Conservation (phyloP, 2,113 vertebrate genomes). For the Ifrita kowaldi region DNA sequence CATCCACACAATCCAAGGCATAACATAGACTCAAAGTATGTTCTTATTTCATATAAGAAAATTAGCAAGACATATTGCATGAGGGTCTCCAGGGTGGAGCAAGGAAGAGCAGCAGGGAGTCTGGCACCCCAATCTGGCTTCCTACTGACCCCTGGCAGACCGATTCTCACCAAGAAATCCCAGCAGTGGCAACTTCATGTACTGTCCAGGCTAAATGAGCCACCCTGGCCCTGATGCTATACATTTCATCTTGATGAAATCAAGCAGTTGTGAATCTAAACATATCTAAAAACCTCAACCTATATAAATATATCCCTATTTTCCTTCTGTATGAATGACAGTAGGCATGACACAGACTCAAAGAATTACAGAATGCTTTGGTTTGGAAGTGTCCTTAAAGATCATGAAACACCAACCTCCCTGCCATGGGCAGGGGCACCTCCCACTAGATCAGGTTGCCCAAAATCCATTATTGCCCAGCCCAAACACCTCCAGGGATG, state of each 20-base stretch:
- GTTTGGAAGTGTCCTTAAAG: not conserved
- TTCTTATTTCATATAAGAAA: not conserved
- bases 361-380: not conserved
- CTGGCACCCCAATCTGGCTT: not conserved
- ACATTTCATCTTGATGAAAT: not conserved
- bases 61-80: not conserved
- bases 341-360: not conserved
- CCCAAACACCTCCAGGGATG: not conserved
- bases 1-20: not conserved
- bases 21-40: not conserved
- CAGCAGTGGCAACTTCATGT: not conserved
- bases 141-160: rapidly evolving
- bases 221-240: not conserved
- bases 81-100: not conserved
- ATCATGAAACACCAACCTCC: not conserved
- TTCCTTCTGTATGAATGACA: not conserved
- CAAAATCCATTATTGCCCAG: not conserved
- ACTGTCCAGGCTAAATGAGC: not conserved
- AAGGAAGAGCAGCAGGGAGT: not conserved
- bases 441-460: not conserved
- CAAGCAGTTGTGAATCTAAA: not conserved
- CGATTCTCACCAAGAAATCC: not conserved
- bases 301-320: not conserved
- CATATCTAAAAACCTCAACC: not conserved
- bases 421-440: not conserved